Percentiles rank a stretch among this genome's conserved stretches.
Evolutionary conservation across 2,113 vertebrate genomes (phyloP).

Genomic region (Carlito syrichta): DNA sequence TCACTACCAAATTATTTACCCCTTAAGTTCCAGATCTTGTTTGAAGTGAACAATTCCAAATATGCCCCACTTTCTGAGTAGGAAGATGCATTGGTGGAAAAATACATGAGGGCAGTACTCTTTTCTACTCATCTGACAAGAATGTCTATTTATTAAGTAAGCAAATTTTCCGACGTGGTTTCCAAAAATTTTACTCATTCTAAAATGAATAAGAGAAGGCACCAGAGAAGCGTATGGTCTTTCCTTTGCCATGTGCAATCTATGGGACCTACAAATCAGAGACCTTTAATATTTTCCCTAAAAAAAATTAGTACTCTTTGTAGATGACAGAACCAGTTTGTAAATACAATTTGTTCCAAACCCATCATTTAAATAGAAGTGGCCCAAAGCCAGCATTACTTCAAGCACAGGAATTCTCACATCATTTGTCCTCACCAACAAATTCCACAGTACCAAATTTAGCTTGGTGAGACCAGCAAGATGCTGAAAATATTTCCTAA

Average conservation of each 20-base stretch:
- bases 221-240: background rate
- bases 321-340: conserved; percentile 40
- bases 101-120: conserved; percentile 54
- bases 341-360: conserved; percentile 58
- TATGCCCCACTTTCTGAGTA: background rate
- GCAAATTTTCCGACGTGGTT: conserved; percentile 37
- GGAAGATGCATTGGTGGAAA: conserved; percentile 36
- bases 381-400: conserved; percentile 57
- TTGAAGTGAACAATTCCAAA: background rate
- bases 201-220: background rate
- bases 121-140: conserved; percentile 48
- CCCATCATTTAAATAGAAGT: conserved; percentile 64
- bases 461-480: conserved; percentile 55
- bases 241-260: background rate
- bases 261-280: background rate
- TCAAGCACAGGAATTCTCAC: conserved; percentile 64
- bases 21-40: background rate
- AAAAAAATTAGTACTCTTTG: conserved; percentile 37
- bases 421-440: conserved; percentile 65
- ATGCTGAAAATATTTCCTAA: conserved; percentile 58
- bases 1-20: background rate
- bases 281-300: background rate
- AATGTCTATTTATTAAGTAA: conserved; percentile 46
- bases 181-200: conserved; percentile 46
- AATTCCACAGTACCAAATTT: conserved; percentile 67